Evolutionary conservation across 2,888 invertebrate species (phyloP).

Genomic region (Monopis laevigella): DNA sequence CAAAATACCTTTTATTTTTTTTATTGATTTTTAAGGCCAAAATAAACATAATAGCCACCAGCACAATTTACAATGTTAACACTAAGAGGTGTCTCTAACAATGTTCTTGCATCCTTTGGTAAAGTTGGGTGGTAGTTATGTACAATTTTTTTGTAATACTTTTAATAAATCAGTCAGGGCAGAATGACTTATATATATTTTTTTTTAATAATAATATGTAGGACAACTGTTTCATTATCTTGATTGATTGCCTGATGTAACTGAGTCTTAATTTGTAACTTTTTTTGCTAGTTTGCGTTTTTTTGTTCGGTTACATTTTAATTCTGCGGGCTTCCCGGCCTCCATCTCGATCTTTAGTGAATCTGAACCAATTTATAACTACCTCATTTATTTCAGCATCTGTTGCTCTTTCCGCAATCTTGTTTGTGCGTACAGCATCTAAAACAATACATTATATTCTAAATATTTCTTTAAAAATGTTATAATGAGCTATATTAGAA

Average conservation of each 20-base stretch:
- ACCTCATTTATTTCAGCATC: constrained; percentile 13
- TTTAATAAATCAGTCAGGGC: constrained; percentile 13
- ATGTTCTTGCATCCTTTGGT: constrained; percentile 4
- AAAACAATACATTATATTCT: constrained; percentile 7
- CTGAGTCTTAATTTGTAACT: not conserved
- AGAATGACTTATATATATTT: constrained; percentile 15
- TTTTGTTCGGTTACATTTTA: not conserved
- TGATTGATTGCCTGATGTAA: not conserved
- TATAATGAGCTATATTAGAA: not conserved
- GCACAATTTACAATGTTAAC: constrained; percentile 5
- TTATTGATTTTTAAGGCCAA: constrained; percentile 2
- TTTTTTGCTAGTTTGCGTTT: not conserved
- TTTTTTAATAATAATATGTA: constrained; percentile 10
- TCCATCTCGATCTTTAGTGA: constrained; percentile 15
- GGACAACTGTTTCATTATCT: not conserved
- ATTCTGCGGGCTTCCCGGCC: constrained; percentile 13
- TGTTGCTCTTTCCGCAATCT: constrained; percentile 13
- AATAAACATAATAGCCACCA: constrained; percentile 7
- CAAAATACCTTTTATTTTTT: constrained; percentile 5
- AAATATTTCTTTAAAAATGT: no score
- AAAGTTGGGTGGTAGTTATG: constrained; percentile 5
- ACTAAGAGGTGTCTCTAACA: not conserved
- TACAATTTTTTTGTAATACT: constrained; percentile 1
- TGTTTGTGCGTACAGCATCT: constrained; percentile 13
- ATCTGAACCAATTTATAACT: constrained; percentile 14